Evolutionary conservation across 2,797 vertebrate species (phyloP).

Genomic region (Pelochelys cantorii): DNA sequence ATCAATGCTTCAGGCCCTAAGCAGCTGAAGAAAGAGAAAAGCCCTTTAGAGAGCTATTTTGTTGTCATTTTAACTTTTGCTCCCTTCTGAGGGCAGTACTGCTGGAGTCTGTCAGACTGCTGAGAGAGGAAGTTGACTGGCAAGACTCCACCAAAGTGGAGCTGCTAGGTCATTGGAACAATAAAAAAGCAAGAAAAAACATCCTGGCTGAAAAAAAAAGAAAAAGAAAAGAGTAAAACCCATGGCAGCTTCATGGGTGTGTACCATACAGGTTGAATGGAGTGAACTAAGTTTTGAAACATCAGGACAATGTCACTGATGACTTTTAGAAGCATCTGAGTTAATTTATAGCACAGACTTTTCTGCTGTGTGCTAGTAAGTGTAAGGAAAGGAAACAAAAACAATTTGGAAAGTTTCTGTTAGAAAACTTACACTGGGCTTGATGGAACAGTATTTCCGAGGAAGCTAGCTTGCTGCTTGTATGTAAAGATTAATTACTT

Average conservation of each 20-base stretch:
- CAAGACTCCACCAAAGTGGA: slow-evolving; percentile 80
- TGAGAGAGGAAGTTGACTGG: slow-evolving; percentile 81
- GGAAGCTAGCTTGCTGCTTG: background rate
- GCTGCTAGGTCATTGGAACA: slow-evolving; percentile 84
- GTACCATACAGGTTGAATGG: background rate
- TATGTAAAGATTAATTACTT: background rate
- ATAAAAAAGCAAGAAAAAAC: slow-evolving; percentile 84
- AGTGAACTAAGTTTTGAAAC: background rate
- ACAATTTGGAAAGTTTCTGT: background rate
- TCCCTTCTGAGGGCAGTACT: slow-evolving; percentile 65
- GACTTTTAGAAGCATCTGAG: background rate
- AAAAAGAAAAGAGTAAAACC: slow-evolving; percentile 30
- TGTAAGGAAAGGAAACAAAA: slow-evolving; percentile 37
- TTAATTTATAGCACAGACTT: background rate
- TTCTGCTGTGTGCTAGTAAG: background rate
- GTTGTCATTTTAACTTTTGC: slow-evolving; percentile 43
- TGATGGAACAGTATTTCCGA: background rate
- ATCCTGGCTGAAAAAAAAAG: slow-evolving; percentile 81
- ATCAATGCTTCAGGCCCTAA: background rate
- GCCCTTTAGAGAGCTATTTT: background rate
- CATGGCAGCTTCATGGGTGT: background rate
- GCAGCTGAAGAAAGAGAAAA: background rate
- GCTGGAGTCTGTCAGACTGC: slow-evolving; percentile 75
- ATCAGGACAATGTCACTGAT: background rate
- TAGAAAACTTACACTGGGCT: background rate